These are phyloP conservation scores for Glomeris marginata DNA, from an alignment of 2,888 invertebrate species.

Conservation along the genomic window DNA sequence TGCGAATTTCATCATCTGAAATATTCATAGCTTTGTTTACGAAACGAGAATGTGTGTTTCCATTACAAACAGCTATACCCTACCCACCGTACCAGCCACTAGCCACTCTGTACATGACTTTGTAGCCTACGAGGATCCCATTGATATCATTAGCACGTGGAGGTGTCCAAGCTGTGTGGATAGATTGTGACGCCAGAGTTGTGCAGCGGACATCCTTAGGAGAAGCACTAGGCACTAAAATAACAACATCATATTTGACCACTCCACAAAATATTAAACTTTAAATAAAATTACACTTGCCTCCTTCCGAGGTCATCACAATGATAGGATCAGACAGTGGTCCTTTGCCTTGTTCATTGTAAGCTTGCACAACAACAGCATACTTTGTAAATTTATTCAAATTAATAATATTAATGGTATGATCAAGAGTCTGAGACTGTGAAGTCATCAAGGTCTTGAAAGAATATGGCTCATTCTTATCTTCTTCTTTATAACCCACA, in stretches of 20 bases:
- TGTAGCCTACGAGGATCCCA: slow-evolving; percentile 90
- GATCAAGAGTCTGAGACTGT: slow-evolving; percentile 9
- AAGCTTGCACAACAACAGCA: slow-evolving; percentile 15
- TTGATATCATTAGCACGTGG: slow-evolving; percentile 83
- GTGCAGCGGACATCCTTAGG: slow-evolving; percentile 86
- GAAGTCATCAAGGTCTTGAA: slow-evolving; percentile 14
- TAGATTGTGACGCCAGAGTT: slow-evolving; percentile 82
- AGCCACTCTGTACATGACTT: slow-evolving; percentile 80
- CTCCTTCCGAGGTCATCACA: slow-evolving; percentile 16
- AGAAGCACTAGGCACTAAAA: slow-evolving; percentile 29
- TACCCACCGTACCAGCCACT: slow-evolving; percentile 70
- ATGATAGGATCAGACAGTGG: slow-evolving; percentile 14
- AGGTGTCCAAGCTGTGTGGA: slow-evolving; percentile 86
- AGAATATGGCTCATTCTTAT: slow-evolving; percentile 5
- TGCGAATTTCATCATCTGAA: no score
- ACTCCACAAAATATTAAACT: not conserved
- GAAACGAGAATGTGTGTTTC: no score
- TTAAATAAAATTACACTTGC: not conserved
- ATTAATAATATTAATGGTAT: slow-evolving; percentile 10
- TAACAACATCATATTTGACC: not conserved
- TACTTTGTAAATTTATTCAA: slow-evolving; percentile 15
- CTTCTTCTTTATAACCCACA: slow-evolving; percentile 15
- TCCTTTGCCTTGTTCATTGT: slow-evolving; percentile 14
- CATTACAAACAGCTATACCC: not conserved
- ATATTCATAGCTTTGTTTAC: no score